Conservation (phyloP, 1,140 invertebrate genomes). For the Pristionchus pacificus region DNA sequence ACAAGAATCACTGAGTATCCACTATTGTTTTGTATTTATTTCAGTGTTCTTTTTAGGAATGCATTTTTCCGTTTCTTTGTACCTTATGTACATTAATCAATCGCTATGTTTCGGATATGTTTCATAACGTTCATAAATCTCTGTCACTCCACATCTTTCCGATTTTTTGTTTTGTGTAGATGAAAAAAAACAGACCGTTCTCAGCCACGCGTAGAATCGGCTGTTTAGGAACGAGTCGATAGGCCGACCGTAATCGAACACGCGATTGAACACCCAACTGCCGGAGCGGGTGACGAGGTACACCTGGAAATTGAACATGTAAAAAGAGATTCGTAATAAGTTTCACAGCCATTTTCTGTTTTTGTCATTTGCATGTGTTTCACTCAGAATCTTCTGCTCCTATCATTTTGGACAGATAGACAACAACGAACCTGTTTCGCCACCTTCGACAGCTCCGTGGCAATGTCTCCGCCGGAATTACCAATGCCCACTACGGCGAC, state of each 20-base stretch:
- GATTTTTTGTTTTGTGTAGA: too few relatives aligned
- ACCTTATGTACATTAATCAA: too few relatives aligned
- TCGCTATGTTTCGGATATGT: too few relatives aligned
- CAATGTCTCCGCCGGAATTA: constrained; percentile 64
- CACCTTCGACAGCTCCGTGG: constrained; percentile 61
- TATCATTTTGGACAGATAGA: constrained; percentile 56
- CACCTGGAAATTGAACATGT: constrained; percentile 51
- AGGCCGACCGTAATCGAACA: constrained; percentile 53
- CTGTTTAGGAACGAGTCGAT: too few relatives aligned
- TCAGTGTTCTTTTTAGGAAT: too few relatives aligned
- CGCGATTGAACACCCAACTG: constrained; percentile 59
- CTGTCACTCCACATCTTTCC: too few relatives aligned
- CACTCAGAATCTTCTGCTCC: neutral
- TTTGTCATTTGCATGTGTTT: neutral
- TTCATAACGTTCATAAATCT: too few relatives aligned
- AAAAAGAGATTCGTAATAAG: neutral
- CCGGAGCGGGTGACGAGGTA: constrained; percentile 62
- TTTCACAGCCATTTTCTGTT: neutral
- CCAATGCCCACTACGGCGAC: constrained; percentile 63
- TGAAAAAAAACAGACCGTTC: too few relatives aligned
- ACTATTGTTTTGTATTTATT: too few relatives aligned
- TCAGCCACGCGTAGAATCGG: too few relatives aligned
- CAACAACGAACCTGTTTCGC: constrained; percentile 56
- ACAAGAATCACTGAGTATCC: too few relatives aligned
- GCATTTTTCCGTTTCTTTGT: too few relatives aligned